Evolutionary conservation across 2,888 invertebrate genomes (phyloP).

Genomic region (Myathropa florea): DNA sequence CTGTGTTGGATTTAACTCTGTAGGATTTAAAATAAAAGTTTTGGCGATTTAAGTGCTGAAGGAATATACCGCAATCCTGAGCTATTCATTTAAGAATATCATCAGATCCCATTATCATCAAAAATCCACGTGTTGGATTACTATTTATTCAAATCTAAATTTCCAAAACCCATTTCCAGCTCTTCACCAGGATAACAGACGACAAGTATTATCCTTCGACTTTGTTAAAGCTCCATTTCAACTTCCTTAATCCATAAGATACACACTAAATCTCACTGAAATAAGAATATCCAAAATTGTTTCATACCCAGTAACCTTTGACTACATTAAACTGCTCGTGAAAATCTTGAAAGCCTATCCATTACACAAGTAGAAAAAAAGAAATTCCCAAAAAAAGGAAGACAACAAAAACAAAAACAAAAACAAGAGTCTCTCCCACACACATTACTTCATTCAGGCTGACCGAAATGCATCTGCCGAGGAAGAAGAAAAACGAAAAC

Average conservation of each 20-base stretch:
- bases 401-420: background rate
- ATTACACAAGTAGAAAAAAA: background rate
- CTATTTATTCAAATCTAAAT: too few species aligned
- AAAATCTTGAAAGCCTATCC: background rate
- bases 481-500: background rate
- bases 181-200: background rate
- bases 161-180: background rate
- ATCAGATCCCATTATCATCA: too few species aligned
- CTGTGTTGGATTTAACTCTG: too few species aligned
- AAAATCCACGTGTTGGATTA: background rate
- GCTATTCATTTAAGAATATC: too few species aligned
- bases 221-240: background rate
- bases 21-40: too few species aligned
- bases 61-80: too few species aligned
- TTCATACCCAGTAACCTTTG: background rate
- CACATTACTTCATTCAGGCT: background rate
- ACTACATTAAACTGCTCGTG: background rate
- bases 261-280: background rate
- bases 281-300: background rate
- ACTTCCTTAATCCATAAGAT: background rate
- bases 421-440: background rate
- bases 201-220: background rate
- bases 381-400: background rate
- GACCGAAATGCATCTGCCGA: conserved; percentile 21
- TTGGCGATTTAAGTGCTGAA: too few species aligned